Percentiles rank a stretch among this genome's conserved stretches.
These are phyloP conservation scores for Mohoua ochrocephala DNA, from an alignment of 2,113 vertebrate species.

Conservation along the genomic window DNA sequence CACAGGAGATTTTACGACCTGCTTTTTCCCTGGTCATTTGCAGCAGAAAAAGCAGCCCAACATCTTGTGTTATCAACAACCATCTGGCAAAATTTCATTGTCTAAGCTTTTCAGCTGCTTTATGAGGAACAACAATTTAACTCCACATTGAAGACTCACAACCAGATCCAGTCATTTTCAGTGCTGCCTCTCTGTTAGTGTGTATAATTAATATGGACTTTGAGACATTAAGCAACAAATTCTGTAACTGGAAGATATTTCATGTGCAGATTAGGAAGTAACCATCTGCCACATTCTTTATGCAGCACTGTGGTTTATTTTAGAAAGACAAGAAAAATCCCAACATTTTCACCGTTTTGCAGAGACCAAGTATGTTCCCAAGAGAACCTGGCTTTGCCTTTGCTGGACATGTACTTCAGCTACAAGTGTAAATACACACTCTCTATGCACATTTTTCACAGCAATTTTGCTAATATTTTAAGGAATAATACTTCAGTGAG, in stretches of 20 bases:
- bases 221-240: slow-evolving; percentile 50
- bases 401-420: neutral
- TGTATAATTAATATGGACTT: slow-evolving; percentile 37
- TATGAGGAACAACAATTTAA: slow-evolving; percentile 2
- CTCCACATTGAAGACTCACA: neutral
- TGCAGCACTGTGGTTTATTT: neutral
- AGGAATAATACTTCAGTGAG: neutral
- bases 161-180: neutral
- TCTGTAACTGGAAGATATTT: slow-evolving; percentile 46
- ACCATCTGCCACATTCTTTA: slow-evolving; percentile 49
- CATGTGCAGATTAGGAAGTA: slow-evolving; percentile 40
- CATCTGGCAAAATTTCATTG: slow-evolving; percentile 43
- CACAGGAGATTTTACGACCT: accelerated
- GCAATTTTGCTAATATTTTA: neutral
- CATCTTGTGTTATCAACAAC: neutral
- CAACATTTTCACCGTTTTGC: neutral
- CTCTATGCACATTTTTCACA: neutral
- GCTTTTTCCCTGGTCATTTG: neutral
- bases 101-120: slow-evolving; percentile 25
- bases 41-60: neutral
- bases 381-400: neutral
- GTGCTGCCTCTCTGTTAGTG: neutral
- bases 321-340: neutral
- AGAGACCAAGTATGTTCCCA: neutral
- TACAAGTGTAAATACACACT: neutral